Evolutionary conservation across 2,888 invertebrate species (phyloP).

Genomic region (Lysandra bellargus): DNA sequence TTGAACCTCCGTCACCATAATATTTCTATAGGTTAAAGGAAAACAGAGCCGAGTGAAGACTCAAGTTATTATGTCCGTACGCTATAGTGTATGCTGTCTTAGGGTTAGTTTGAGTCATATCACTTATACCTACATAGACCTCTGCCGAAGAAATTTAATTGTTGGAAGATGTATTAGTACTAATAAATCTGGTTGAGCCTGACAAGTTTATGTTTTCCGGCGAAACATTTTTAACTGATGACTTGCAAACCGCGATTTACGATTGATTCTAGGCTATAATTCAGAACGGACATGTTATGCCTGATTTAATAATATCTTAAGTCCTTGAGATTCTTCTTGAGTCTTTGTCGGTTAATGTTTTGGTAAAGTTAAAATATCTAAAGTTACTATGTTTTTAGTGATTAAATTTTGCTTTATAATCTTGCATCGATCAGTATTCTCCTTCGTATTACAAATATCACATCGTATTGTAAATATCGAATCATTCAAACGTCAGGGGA

Average conservation of each 20-base stretch:
- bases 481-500: no score
- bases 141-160: slow-evolving; percentile 35
- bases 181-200: slow-evolving; percentile 44
- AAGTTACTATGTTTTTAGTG: background rate
- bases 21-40: no score
- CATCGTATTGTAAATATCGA: background rate
- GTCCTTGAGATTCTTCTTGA: background rate
- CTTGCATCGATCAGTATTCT: background rate
- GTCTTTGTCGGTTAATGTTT: background rate
- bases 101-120: background rate
- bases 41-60: background rate
- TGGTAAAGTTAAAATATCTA: background rate
- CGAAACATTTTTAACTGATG: slow-evolving; percentile 44
- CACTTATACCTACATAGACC: slow-evolving; percentile 25
- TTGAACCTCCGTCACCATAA: no score
- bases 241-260: slow-evolving; percentile 35
- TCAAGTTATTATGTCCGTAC: background rate
- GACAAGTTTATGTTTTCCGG: slow-evolving; percentile 45
- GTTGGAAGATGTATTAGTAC: slow-evolving; percentile 43
- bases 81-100: slow-evolving; percentile 24
- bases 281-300: slow-evolving; percentile 19
- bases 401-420: background rate
- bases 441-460: background rate
- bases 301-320: background rate
- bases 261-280: slow-evolving; percentile 30